These are phyloP conservation scores for Potorous gilbertii DNA, from an alignment of 2,797 vertebrate genomes.

Conservation along the genomic window DNA sequence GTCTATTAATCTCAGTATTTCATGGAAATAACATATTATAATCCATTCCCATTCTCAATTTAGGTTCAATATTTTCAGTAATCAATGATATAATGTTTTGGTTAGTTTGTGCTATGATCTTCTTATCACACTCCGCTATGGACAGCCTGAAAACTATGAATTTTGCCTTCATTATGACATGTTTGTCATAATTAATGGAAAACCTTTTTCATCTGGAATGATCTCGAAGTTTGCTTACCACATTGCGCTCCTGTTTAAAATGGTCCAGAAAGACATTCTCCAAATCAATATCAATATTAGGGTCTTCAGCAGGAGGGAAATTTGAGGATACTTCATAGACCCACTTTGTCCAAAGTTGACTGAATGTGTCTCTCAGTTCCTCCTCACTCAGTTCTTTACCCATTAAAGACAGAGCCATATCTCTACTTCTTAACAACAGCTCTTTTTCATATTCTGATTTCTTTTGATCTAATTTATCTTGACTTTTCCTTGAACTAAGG, in stretches of 20 bases:
- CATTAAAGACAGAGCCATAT: slow-evolving; percentile 71
- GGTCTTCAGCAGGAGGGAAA: neutral
- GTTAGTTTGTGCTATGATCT: neutral
- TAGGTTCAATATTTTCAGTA: neutral
- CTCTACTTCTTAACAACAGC: slow-evolving; percentile 70
- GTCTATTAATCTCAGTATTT: slow-evolving; percentile 74
- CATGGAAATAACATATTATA: slow-evolving; percentile 73
- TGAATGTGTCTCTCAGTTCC: slow-evolving; percentile 65
- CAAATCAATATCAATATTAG: slow-evolving; percentile 59
- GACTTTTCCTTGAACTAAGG: slow-evolving; percentile 55
- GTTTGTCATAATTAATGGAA: slow-evolving; percentile 51
- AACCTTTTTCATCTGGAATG: slow-evolving; percentile 5
- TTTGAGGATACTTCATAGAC: slow-evolving; percentile 47
- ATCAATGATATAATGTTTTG: no score
- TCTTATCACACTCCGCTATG: neutral
- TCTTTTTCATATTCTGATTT: slow-evolving; percentile 74
- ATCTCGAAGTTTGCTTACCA: accelerated
- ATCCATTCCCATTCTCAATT: slow-evolving; percentile 63
- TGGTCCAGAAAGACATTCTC: slow-evolving; percentile 58
- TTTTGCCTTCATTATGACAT: accelerated
- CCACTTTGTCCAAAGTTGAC: slow-evolving; percentile 71
- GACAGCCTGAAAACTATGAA: accelerated
- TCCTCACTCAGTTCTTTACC: slow-evolving; percentile 52
- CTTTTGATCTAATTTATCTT: slow-evolving; percentile 66
- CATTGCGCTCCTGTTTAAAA: slow-evolving; percentile 51